A percentile compares a stretch with the other conserved stretches of the same genome.
These are phyloP conservation scores for Papilio aristodemus DNA, from an alignment of 1,140 invertebrate species.

Conservation along the genomic window DNA sequence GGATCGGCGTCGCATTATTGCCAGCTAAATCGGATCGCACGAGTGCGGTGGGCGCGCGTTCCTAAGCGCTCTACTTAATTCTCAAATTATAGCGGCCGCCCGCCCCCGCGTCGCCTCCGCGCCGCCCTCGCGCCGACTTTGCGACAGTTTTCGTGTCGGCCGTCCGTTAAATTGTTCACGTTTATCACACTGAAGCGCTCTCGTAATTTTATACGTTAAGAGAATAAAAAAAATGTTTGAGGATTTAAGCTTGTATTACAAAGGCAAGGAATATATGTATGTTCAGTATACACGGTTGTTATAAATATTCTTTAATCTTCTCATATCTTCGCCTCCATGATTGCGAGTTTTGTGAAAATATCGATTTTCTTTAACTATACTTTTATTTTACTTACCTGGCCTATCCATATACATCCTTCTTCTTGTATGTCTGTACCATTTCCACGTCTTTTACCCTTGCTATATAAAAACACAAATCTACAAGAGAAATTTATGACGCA, in stretches of 20 bases:
- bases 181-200: constrained; percentile 17
- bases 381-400: too few relatives aligned
- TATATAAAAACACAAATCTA: too few relatives aligned
- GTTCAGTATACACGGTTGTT: too few relatives aligned
- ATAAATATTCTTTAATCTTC: too few relatives aligned
- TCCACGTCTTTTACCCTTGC: too few relatives aligned
- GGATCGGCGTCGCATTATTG: constrained; percentile 2
- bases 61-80: constrained; percentile 29
- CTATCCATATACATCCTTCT: too few relatives aligned
- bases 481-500: too few relatives aligned
- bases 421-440: too few relatives aligned
- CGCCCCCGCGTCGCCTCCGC: not conserved
- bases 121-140: constrained; percentile 1
- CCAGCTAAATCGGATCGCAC: constrained; percentile 25
- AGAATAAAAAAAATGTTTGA: not conserved
- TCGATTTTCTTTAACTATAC: too few relatives aligned
- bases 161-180: constrained; percentile 4
- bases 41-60: constrained; percentile 22
- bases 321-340: too few relatives aligned
- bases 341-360: too few relatives aligned
- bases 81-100: constrained; percentile 24
- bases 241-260: not conserved
- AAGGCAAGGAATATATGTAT: too few relatives aligned
- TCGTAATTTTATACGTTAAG: not conserved
- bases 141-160: constrained; percentile 7